Evolutionary conservation across 2,888 invertebrate species (phyloP), one percentile per base, ranked within the genome.

Genomic region (Myopa tessellatipennis): DNA sequence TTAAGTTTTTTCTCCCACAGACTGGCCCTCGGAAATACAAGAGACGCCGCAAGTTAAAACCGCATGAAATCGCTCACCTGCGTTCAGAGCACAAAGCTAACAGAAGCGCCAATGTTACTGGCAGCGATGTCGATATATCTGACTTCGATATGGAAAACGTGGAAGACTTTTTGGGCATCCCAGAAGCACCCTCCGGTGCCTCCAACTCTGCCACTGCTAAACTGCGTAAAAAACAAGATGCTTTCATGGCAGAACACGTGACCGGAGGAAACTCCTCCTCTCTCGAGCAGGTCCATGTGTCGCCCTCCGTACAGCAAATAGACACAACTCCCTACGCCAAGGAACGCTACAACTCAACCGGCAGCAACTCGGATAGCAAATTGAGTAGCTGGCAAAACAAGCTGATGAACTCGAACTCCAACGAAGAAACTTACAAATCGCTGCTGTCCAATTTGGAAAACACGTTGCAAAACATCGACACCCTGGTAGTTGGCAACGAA

Each of bases 11-110:
- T 26, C 26, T 26, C 26, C 26, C 26, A 26, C 83, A 95, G 91
- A 92, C 92, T 67, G 95, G 93, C 0, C 94, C 94, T 0, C 91
- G 95, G 3, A 95, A 95, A 85, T 95, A 95, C 87, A 95, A 95
- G 86, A 91, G 95, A 0, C 91, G 95, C 75, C 92, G 95, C 82
- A 95, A 95, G 89, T 85, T 95, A 26, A 95, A 94, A 86, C 91
- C 92, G 0, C 92, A 92, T 82, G 93, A 93, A 82, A 84, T 91
- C 34, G 91, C 91, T 63, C 84, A 90, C 38, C 83, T 87, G 80
- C 87, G 85, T 8, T 83, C 83, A 34, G 87, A 86, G 75, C 80
- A 84, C 58, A 85, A 86, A 79, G 81, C 85, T 69, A 83, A 83
- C 79, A 83, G 83, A 26, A 81, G 79, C 12, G 85, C 79, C 71